Conservation (phyloP, 2,888 invertebrate species). For the Drepana falcataria region DNA sequence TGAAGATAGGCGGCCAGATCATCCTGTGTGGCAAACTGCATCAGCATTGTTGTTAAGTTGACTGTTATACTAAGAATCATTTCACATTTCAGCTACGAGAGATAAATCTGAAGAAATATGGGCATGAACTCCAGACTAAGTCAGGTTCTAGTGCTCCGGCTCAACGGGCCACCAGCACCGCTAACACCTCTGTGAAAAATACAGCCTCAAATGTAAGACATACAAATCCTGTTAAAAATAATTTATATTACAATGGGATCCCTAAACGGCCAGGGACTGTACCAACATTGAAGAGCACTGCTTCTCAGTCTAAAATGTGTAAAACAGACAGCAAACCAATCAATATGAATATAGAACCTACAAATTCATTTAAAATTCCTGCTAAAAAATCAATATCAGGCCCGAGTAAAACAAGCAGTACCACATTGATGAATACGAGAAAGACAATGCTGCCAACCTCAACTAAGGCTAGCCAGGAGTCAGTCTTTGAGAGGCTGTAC, state of each 20-base stretch:
- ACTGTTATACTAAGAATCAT: background rate
- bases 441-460: constrained; percentile 35
- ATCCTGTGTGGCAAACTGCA: background rate
- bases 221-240: constrained; percentile 23
- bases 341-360: background rate
- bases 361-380: background rate
- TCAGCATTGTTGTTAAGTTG: background rate
- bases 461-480: constrained; percentile 26
- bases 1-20: no score
- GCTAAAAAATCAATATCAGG: constrained; percentile 26
- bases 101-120: constrained; percentile 59
- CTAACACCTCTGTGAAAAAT: constrained; percentile 12
- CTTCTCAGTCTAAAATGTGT: constrained; percentile 14
- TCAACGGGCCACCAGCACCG: background rate
- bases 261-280: constrained; percentile 29
- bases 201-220: constrained; percentile 3
- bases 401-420: constrained; percentile 6
- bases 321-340: background rate
- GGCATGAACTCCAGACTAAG: constrained; percentile 15
- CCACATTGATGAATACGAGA: constrained; percentile 15
- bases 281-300: constrained; percentile 15
- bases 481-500: constrained; percentile 63
- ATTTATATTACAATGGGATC: constrained; percentile 25
- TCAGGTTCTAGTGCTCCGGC: background rate
- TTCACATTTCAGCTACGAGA: constrained; percentile 49